phyloP scores from a whole-genome alignment of 2,888 invertebrate genomes.

The Mimas tiliae region DNA sequence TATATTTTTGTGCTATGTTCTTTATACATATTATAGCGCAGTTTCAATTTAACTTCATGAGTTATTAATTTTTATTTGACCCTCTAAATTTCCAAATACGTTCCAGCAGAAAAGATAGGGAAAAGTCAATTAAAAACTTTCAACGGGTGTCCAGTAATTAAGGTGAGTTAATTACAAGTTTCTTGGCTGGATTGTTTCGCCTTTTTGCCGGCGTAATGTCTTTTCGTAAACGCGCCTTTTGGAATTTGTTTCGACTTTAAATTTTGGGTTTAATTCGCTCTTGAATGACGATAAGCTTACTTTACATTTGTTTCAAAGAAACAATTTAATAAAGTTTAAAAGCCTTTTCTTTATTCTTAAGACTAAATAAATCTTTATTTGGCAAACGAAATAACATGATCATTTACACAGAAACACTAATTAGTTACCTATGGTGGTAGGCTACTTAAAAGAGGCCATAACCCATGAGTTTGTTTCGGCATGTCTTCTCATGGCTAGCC shows the following conservation, averaged over 20 bases:
- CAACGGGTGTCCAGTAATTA: conserved; percentile 54
- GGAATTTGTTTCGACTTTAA: conserved; percentile 22
- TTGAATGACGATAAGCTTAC: conserved; percentile 11
- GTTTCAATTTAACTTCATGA: no score
- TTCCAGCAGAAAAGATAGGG: conserved; percentile 35
- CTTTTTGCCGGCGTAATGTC: conserved; percentile 34
- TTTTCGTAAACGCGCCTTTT: conserved; percentile 25
- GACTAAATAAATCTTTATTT: no score
- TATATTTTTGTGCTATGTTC: no score
- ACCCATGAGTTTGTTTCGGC: no score
- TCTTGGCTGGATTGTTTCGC: conserved; percentile 42
- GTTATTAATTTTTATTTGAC: not conserved
- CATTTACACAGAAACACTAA: no score
- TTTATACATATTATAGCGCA: no score
- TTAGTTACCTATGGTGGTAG: no score
- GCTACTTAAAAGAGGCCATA: no score
- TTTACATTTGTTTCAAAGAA: conserved; percentile 3
- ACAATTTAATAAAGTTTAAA: conserved; percentile 4
- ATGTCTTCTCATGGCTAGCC: no score
- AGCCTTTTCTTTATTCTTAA: not conserved
- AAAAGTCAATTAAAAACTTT: conserved; percentile 72
- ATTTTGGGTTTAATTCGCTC: conserved; percentile 14
- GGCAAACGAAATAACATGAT: no score
- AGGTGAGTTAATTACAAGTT: conserved; percentile 64
- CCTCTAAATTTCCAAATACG: not conserved